Percentiles rank a stretch among this genome's conserved stretches.
Conservation (phyloP, 2,797 vertebrate genomes). For the Serranus cabrilla region DNA sequence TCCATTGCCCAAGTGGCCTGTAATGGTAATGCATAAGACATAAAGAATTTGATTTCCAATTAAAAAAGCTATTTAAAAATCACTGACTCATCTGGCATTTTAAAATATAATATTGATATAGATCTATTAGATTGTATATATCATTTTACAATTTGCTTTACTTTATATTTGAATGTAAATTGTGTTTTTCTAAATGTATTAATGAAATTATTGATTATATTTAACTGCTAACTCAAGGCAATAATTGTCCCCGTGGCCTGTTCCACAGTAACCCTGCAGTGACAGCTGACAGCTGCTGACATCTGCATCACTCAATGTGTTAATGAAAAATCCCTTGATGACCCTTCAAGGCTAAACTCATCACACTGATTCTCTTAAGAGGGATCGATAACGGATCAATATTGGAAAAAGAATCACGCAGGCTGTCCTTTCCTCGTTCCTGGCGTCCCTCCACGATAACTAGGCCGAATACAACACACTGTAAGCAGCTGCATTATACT, state of each 20-base stretch:
- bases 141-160: background rate
- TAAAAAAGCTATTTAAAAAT: background rate
- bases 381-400: conserved; percentile 29
- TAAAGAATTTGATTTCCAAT: no score
- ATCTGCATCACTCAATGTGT: conserved; percentile 23
- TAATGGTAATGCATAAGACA: no score
- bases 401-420: background rate
- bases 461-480: conserved; percentile 19
- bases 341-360: conserved; percentile 10
- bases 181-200: background rate
- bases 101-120: background rate
- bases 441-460: conserved; percentile 2
- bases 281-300: conserved; percentile 4
- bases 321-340: conserved; percentile 23
- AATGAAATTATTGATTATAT: background rate
- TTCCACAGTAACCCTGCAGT: conserved; percentile 6
- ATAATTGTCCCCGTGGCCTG: background rate
- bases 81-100: background rate
- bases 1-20: no score
- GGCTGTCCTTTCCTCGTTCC: background rate
- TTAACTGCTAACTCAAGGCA: background rate
- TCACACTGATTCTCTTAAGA: conserved; percentile 13
- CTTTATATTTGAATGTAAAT: background rate
- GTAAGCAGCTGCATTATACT: conserved; percentile 27
- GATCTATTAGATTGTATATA: background rate